Evolutionary conservation across 2,888 invertebrate species (phyloP), one percentile per base, ranked within the genome.

Genomic region (Vannuccia rotundouncinata): DNA sequence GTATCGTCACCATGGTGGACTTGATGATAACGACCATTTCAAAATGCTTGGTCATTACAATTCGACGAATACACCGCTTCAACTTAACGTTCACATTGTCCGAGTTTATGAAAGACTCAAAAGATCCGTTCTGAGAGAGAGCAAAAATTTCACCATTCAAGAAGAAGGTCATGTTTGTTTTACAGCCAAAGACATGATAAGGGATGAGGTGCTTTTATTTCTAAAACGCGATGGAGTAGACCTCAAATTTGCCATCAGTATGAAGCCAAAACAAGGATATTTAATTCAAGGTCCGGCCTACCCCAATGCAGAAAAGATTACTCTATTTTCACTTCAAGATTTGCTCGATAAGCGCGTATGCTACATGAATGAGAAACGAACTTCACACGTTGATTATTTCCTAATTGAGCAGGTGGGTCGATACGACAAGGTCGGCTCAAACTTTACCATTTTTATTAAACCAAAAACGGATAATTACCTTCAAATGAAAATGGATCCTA

Each of bases 161-260:
- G 29, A 78, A 45, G 78, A 29, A 27, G 79, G 79, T n/a, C 25
- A 73, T n/a, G 17, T 79, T 27, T 73, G 73, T n/a, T 28, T 79
- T 27, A 77, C 60, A 29, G 31, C 31, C 0, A 17, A 75, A 29
- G 5, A 29, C 13, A 28, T 75, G 29, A 30, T 75, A 22, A 13
- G 27, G n/a, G 75, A 30, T 1, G 27, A 22, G 1, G 31, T 27
- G 5, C 22, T 29, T 13, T 2, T 31, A 2, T 22, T 27, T 1
- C 28, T 79, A 27, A 0, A 29, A 28, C 74, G 29, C 5, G 79
- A 79, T 29, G 25, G 25, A 0, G 17, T 74, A 10, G 31, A 79
- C 31, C n/a, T 79, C 1, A 27, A 29, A 25, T 79, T 79, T 31
- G 31, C 60, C 31, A 29, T 75, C 22, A 31, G 28, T 10, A 29